A percentile compares a stretch with the other conserved stretches of the same genome.
These are phyloP conservation scores for Bombus affinis DNA, from an alignment of 1,140 invertebrate genomes.

Conservation along the genomic window DNA sequence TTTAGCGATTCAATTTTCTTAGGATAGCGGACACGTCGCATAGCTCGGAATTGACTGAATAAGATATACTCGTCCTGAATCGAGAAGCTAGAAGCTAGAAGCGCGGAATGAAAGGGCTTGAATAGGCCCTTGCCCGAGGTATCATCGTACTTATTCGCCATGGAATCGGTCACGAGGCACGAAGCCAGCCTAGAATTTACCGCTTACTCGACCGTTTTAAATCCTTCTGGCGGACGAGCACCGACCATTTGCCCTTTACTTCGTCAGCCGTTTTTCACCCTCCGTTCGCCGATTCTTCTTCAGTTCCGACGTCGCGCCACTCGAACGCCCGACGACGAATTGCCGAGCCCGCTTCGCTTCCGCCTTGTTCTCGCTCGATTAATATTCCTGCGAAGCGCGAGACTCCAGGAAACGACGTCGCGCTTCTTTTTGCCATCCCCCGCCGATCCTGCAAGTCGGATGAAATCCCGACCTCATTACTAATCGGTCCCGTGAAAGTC, in stretches of 20 bases:
- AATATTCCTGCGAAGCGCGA: slow-evolving; percentile 59
- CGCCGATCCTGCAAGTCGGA: background rate
- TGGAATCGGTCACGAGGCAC: slow-evolving; percentile 30
- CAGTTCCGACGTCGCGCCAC: background rate
- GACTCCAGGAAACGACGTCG: background rate
- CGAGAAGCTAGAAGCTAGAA: slow-evolving; percentile 2
- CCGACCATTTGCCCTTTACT: slow-evolving; percentile 50
- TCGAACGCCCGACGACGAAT: slow-evolving; percentile 1
- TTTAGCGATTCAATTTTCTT: slow-evolving; percentile 51
- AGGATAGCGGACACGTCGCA: slow-evolving; percentile 11
- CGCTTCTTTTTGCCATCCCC: slow-evolving; percentile 51
- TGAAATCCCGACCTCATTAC: slow-evolving; percentile 58
- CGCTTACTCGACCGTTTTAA: slow-evolving; percentile 73
- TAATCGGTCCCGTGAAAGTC: slow-evolving; percentile 62
- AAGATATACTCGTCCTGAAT: slow-evolving; percentile 35
- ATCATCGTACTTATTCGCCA: slow-evolving; percentile 31
- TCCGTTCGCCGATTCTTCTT: slow-evolving; percentile 31
- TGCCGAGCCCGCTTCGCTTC: background rate
- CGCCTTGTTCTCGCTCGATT: slow-evolving; percentile 45
- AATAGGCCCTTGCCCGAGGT: slow-evolving; percentile 31
- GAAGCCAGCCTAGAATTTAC: slow-evolving; percentile 65
- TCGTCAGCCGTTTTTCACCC: slow-evolving; percentile 22
- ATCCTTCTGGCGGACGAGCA: slow-evolving; percentile 67
- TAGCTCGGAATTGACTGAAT: slow-evolving; percentile 36
- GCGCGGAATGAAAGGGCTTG: slow-evolving; percentile 11